phyloP scores from a whole-genome alignment of 30 jellyfish, hydroid and myxozoan species.

The Aurelia sp. region DNA sequence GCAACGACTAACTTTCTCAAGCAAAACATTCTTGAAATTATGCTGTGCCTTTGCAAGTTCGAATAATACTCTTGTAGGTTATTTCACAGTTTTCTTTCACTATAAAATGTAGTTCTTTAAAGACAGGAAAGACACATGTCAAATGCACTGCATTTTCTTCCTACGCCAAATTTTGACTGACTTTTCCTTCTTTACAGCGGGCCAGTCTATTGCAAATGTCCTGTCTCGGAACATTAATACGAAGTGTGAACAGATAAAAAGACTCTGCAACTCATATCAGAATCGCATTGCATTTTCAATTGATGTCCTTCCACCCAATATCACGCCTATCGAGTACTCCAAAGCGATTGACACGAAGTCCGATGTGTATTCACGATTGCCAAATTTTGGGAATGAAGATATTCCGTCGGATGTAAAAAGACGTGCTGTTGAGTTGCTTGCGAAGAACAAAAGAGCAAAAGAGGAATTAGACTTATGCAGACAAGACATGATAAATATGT shows the following conservation, averaged over 20 bases:
- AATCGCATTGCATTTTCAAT: slow-evolving; percentile 2
- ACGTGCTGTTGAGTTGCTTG: slow-evolving; percentile 20
- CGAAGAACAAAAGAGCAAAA: slow-evolving; percentile 1
- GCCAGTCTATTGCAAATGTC: slow-evolving; percentile 4
- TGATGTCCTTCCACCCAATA: background rate
- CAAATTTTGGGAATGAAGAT: slow-evolving; percentile 6
- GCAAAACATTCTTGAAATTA: background rate
- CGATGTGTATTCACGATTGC: background rate
- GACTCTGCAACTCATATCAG: background rate
- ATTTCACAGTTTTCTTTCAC: background rate
- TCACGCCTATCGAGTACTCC: background rate
- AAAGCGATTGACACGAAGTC: slow-evolving; percentile 4
- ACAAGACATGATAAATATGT: background rate
- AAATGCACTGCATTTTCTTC: too few species aligned
- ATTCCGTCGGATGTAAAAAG: slow-evolving; percentile 7
- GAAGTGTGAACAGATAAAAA: background rate
- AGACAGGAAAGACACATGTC: too few species aligned
- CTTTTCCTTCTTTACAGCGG: background rate
- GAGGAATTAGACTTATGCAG: background rate
- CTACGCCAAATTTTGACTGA: background rate
- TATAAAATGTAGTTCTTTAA: too few species aligned
- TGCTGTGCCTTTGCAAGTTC: background rate
- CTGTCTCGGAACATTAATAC: background rate
- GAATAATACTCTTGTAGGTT: background rate
- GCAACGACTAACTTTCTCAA: background rate